Conservation (phyloP, 2,113 vertebrate genomes). For the Syrmaticus mikado region DNA sequence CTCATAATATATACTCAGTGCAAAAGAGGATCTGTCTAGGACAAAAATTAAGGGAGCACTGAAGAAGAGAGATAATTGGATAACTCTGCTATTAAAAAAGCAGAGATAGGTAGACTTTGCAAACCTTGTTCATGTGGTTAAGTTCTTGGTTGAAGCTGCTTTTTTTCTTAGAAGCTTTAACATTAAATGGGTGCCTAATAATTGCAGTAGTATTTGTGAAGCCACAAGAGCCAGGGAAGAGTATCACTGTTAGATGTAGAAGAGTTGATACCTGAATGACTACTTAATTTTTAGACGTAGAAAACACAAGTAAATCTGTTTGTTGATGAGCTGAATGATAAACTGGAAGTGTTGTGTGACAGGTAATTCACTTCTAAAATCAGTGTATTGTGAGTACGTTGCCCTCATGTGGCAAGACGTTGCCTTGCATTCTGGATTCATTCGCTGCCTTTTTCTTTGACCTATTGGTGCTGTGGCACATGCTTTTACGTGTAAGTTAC, state of each 20-base stretch:
- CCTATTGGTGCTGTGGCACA: rapidly evolving
- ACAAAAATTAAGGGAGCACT: background rate
- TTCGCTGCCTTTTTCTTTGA: background rate
- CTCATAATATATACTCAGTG: background rate
- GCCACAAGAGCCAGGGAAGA: background rate
- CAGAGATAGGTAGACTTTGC: rapidly evolving
- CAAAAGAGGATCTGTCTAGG: background rate
- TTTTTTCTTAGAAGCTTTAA: background rate
- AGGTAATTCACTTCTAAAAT: background rate
- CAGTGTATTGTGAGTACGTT: background rate
- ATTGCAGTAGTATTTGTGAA: background rate
- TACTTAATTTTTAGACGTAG: background rate
- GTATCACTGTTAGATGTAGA: background rate
- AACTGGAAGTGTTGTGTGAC: no score
- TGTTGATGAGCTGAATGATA: background rate
- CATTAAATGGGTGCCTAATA: background rate
- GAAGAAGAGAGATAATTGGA: background rate
- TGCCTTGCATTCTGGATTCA: background rate
- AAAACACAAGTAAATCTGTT: background rate
- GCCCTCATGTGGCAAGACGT: background rate
- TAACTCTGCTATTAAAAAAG: background rate
- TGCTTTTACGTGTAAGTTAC: rapidly evolving
- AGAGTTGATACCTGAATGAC: background rate
- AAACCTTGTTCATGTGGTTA: background rate
- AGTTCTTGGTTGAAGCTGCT: background rate